These are phyloP conservation scores for Ceratosolen solmsi DNA, from an alignment of 1,140 invertebrate genomes.

Conservation along the genomic window DNA sequence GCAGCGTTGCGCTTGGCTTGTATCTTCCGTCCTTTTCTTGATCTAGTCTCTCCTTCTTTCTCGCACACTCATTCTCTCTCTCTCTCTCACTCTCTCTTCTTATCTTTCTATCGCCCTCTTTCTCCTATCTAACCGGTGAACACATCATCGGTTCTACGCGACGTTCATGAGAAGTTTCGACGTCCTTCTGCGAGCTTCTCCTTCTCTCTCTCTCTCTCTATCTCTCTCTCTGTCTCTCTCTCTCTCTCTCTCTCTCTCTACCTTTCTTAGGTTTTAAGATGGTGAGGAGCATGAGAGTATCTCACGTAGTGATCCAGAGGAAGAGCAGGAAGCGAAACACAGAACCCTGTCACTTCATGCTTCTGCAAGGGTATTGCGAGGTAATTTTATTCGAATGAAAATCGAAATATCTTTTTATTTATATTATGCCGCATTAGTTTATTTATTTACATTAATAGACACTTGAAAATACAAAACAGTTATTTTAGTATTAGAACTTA, in stretches of 20 bases:
- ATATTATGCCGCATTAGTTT: neutral
- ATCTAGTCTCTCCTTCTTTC: no score
- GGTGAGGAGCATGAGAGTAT: neutral
- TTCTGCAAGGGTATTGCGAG: neutral
- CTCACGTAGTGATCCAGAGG: constrained; percentile 28
- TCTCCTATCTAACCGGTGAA: neutral
- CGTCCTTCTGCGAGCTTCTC: neutral
- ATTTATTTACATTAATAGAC: neutral
- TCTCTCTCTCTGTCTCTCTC: neutral
- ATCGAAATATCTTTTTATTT: constrained; percentile 3
- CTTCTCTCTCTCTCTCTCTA: neutral
- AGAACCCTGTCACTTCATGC: neutral
- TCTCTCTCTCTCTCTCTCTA: neutral
- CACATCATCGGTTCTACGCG: constrained; percentile 25
- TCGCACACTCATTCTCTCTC: neutral
- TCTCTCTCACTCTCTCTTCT: neutral
- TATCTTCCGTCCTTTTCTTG: neutral
- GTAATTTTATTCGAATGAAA: constrained; percentile 13
- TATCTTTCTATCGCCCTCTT: no score
- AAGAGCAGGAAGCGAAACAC: neutral
- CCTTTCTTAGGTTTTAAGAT: neutral
- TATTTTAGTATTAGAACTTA: neutral
- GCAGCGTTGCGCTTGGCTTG: neutral
- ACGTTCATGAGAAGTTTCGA: neutral
- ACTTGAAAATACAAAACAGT: neutral